These are phyloP conservation scores for Nematostella vectensis DNA, from an alignment of 92 coral and sea anemone species.

Conservation along the genomic window DNA sequence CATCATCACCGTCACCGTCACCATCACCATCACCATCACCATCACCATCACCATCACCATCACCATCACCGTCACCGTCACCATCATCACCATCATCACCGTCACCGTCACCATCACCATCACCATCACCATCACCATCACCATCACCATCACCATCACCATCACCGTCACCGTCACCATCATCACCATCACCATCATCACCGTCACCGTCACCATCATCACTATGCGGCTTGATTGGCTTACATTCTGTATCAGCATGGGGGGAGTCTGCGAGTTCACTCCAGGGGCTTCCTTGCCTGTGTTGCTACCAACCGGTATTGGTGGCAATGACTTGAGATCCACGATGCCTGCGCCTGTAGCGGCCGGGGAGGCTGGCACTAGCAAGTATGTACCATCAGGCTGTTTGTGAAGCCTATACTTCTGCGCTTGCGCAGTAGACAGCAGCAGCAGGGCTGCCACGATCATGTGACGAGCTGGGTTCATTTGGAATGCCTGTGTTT, in stretches of 20 bases:
- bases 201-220: background rate
- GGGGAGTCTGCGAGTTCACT: conserved; percentile 32
- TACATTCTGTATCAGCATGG: background rate
- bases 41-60: background rate
- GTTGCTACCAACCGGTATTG: conserved; percentile 9
- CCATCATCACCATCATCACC: background rate
- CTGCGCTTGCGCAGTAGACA: conserved; percentile 18
- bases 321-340: conserved; percentile 51
- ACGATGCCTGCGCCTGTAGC: conserved; percentile 32
- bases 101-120: background rate
- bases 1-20: background rate
- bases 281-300: conserved; percentile 30
- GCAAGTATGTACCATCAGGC: conserved; percentile 46
- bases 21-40: background rate
- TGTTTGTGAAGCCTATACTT: conserved; percentile 47
- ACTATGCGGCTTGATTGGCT: no score
- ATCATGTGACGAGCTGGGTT: background rate
- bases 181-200: background rate
- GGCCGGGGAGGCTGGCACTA: conserved; percentile 52
- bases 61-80: background rate
- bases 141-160: background rate
- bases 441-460: conserved; percentile 2
- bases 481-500: background rate
- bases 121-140: background rate
- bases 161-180: background rate